Conservation (phyloP, 2,888 invertebrate genomes). For the Microctonus hyperodae region DNA sequence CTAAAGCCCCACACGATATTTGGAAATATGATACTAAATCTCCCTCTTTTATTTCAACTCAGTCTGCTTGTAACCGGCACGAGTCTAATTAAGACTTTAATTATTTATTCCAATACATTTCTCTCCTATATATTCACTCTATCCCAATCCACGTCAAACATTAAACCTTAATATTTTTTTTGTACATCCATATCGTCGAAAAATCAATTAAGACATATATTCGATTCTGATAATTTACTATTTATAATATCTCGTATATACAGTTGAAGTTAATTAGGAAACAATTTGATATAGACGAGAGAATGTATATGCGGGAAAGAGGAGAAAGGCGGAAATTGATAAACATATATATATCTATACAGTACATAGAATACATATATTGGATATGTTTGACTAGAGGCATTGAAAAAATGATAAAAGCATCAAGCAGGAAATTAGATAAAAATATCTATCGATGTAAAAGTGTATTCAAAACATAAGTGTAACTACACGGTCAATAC, state of each 20-base stretch:
- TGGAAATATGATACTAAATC: slow-evolving; percentile 20
- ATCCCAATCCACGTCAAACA: no score
- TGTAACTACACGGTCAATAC: no score
- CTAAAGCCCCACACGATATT: slow-evolving; percentile 17
- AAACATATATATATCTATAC: background rate
- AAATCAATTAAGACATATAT: slow-evolving; percentile 10
- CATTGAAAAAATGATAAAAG: background rate
- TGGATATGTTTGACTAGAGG: no score
- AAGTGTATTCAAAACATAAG: no score
- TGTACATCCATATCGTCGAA: background rate
- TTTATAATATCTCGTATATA: background rate
- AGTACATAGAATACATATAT: no score
- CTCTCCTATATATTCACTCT: no score
- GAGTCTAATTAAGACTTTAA: slow-evolving; percentile 26
- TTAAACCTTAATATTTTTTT: no score
- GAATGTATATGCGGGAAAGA: slow-evolving; percentile 30
- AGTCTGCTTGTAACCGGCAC: slow-evolving; percentile 13
- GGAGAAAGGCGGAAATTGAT: slow-evolving; percentile 41
- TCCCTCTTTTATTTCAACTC: background rate
- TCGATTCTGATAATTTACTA: background rate
- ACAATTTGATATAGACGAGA: slow-evolving; percentile 22
- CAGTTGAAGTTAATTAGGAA: slow-evolving; percentile 35
- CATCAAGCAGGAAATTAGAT: background rate
- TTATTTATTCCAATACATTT: background rate
- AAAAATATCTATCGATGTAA: background rate